A percentile compares a stretch with the other conserved stretches of the same genome.
Evolutionary conservation across 2,113 vertebrate genomes (phyloP).

Genomic region (Halcyon senegalensis): DNA sequence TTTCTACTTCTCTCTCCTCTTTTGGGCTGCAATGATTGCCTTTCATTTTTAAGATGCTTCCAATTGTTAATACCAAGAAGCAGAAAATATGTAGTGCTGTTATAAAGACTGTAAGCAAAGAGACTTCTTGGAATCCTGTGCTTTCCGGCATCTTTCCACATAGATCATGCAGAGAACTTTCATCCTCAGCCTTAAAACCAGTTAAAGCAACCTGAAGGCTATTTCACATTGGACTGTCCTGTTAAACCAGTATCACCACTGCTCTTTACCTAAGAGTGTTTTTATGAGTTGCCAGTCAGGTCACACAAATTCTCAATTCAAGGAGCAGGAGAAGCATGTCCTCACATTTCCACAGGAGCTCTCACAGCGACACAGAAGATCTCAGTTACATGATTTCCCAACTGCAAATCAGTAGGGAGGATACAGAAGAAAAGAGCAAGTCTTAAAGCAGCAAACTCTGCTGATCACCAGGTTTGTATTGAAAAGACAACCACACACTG

Average conservation of each 20-base stretch:
- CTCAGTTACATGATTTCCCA: not conserved
- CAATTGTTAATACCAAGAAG: not conserved
- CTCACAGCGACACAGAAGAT: not conserved
- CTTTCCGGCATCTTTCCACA: not conserved
- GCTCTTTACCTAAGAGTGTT: not conserved
- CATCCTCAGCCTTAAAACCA: not conserved
- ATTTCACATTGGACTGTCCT: not conserved
- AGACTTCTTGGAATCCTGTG: not conserved
- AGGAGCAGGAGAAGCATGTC: not conserved
- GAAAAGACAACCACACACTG: not conserved
- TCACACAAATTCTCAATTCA: not conserved
- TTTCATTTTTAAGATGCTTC: not conserved
- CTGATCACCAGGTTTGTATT: not conserved
- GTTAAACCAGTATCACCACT: not conserved
- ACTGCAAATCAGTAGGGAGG: not conserved
- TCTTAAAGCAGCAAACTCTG: not conserved
- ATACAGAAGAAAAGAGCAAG: not conserved
- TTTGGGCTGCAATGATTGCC: not conserved
- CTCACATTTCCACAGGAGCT: not conserved
- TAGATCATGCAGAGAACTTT: not conserved
- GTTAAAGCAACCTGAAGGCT: not conserved
- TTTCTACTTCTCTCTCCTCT: not conserved
- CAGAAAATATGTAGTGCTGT: not conserved
- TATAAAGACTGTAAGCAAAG: not conserved
- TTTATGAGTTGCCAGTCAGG: not conserved